Base-by-base conservation (phyloP, 2,797 vertebrate genomes). In the Pipistrellus kuhlii region DNA sequence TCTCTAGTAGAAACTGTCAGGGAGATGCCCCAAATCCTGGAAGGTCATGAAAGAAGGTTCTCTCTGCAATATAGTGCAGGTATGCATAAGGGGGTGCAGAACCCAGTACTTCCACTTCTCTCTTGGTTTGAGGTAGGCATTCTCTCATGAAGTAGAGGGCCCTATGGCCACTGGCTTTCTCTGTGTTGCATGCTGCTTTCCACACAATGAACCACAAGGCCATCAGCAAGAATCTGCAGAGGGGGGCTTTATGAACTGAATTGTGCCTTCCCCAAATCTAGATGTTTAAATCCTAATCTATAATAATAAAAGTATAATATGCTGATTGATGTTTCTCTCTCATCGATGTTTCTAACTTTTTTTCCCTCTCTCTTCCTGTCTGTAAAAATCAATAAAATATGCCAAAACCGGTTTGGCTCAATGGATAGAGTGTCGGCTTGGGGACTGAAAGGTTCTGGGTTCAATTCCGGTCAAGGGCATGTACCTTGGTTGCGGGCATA, bases 121-220 rank as follows among this genome's bases (percentile, higher is more conserved):
- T 80, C 32, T 84, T 77, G 30, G 27, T 55, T 91, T 69, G 64
- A 88, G 53, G 51, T 5, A 80, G 30, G 35, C 20, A 20, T 71
- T 77, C 17, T 62, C 88, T 93, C 77, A 62, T 51, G 80, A 94
- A 73, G 41, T 69, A 68, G 71, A 80, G 23, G 10, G 30, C n/a
- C 20, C 13, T 64, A 2, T 30, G 44, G 51, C 85, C 78, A 55
- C 62, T 51, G n/a, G 73, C 78, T 83, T 77, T 89, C 77, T 95
- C 35, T 88, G 51, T 69, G 35, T 20, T 80, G 95, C 64, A 53
- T 30, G 53, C 27, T 8, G 1, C 87, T 93, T 81, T 72, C 73
- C 32, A 66, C 44, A 51, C n/a, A 84, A 27, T 72, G 68, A 87
- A 35, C 82, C 25, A 35, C 41, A 93, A 69, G 55, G 8, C 41